These are phyloP conservation scores for Cryptoblepharus egeriae DNA, from an alignment of 2,797 vertebrate species.

Conservation along the genomic window DNA sequence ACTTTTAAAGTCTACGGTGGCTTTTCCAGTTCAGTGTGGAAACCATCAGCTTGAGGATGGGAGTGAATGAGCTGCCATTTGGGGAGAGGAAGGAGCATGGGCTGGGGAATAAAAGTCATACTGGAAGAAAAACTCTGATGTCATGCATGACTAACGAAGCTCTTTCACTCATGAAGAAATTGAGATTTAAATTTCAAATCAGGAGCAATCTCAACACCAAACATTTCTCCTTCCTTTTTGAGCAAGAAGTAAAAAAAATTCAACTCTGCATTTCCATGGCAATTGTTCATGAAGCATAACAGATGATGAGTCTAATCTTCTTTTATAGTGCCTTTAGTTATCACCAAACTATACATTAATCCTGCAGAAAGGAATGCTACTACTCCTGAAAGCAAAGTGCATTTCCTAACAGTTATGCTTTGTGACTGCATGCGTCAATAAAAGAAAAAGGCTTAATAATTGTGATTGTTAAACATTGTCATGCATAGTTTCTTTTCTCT, in stretches of 20 bases:
- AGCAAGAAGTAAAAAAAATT: conserved; percentile 61
- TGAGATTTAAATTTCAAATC: conserved; percentile 76
- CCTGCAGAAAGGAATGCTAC: not conserved
- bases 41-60: conserved; percentile 55
- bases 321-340: conserved; percentile 45
- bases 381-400: not conserved
- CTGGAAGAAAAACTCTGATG: conserved; percentile 52
- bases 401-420: conserved; percentile 26
- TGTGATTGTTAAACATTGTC: conserved; percentile 8
- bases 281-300: conserved; percentile 57
- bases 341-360: not conserved
- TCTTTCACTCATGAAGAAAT: conserved; percentile 62
- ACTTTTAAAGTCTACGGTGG: conserved; percentile 57
- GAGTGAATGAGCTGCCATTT: conserved; percentile 57
- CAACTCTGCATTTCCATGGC: conserved; percentile 62
- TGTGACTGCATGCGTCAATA: not conserved
- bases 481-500: not conserved
- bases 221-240: conserved; percentile 2
- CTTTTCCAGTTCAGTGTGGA: conserved; percentile 41
- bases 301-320: conserved; percentile 40
- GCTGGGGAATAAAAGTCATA: conserved; percentile 53
- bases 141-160: conserved; percentile 65
- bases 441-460: conserved; percentile 13
- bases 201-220: conserved; percentile 52
- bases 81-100: conserved; percentile 43